Conservation (phyloP, 2,888 invertebrate genomes). For the Eupithecia subfuscata region DNA sequence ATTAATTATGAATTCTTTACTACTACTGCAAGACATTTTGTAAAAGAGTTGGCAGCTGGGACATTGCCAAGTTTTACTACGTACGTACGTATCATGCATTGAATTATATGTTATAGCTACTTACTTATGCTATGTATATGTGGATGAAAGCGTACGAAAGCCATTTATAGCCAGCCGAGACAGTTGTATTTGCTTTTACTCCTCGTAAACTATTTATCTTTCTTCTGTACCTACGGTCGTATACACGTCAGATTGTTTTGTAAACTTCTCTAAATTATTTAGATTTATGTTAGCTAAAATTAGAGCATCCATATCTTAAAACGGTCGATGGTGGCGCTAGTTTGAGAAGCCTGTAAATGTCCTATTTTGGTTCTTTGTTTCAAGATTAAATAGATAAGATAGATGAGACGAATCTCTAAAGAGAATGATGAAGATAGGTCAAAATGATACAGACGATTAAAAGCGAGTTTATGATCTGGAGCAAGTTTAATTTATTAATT, state of each 20-base stretch:
- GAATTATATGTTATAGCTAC: not conserved
- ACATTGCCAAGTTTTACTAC: constrained; percentile 55
- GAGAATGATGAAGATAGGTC: not conserved
- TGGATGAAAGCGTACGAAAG: constrained; percentile 42
- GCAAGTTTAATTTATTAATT: constrained; percentile 20
- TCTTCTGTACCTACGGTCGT: constrained; percentile 23
- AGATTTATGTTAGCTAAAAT: constrained; percentile 26
- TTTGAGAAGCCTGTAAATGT: not conserved
- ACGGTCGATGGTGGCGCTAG: not conserved
- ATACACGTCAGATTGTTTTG: constrained; percentile 34
- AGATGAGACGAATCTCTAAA: not conserved
- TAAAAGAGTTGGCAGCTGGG: constrained; percentile 67
- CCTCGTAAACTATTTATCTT: constrained; percentile 32
- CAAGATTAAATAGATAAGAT: not conserved
- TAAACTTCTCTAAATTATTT: constrained; percentile 25
- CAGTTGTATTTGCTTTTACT: constrained; percentile 41
- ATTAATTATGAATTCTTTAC: constrained; percentile 68
- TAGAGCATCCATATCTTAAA: not conserved
- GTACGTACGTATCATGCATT: constrained; percentile 32
- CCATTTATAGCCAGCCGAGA: constrained; percentile 40
- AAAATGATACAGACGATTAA: constrained; percentile 1
- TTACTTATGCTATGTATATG: constrained; percentile 12
- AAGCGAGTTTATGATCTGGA: constrained; percentile 15
- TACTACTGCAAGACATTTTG: constrained; percentile 61
- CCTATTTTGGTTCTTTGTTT: not conserved